Base-by-base conservation (phyloP, 2,888 invertebrate species). In the Dicyrtoma fusca region DNA sequence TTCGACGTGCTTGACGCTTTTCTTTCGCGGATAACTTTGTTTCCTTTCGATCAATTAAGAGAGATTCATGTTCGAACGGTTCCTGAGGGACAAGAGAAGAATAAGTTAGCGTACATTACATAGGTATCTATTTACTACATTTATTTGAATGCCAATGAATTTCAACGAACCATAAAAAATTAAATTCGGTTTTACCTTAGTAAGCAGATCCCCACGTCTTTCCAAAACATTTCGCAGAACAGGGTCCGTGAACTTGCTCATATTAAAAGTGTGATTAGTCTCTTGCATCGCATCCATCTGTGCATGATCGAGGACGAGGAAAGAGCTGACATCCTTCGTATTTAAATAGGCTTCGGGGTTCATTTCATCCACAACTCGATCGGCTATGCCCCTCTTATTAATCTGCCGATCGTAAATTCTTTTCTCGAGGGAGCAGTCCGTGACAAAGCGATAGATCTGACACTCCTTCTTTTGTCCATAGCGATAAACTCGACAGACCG, bases 371-470 rank as follows among this genome's bases (percentile, higher is more conserved):
- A 99, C 97, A 4, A 99, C 97, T 17, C 98, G 88, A 84, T 98
- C 97, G 0, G 97, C 93, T 92, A 98, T 96, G 73, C 97, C 97
- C 84, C 97, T 96, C 82, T 98, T 98, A 83, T 94, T 96, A 76
- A 99, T 94, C 86, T 99, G 99, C 34, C 99, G 86, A 82, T 99
- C 98, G 83, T 98, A 99, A 77, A 99, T 99, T 84, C 96, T 95
- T 85, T 96, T 94, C 83, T 99, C 99, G 78, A 99, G 87, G 79
- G 95, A 96, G 84, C 95, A 95, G 84, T 99, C 98, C 84, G 96
- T 96, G 5, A 99, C 96, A 74, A 99, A 88, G 51, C 98, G 89
- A 84, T 98, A 99, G 4, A 99, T 95, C 83, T 92, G 97, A 82
- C 97, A 97, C 0, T 91, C 92, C 82, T 96, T 97, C 81, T 88